A percentile compares a stretch with the other conserved stretches of the same genome.
These are phyloP conservation scores for Syngnathus floridae DNA, from an alignment of 2,113 vertebrate species.

Conservation along the genomic window DNA sequence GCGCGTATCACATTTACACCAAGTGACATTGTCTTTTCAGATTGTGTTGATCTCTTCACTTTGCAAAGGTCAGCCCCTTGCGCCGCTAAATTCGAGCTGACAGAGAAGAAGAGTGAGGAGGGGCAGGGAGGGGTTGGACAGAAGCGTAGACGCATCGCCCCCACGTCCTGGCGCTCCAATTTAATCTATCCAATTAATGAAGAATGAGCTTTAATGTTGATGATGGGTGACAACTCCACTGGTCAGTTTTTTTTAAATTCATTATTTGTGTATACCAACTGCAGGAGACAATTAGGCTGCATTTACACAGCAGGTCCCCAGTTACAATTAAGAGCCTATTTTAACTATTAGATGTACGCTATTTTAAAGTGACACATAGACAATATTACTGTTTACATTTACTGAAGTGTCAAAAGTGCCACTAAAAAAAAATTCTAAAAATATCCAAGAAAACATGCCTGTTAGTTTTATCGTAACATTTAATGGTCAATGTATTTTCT, in stretches of 20 bases:
- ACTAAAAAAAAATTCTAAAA: neutral
- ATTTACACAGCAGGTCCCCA: neutral
- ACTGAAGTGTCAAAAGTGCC: neutral
- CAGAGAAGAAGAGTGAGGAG: constrained; percentile 8
- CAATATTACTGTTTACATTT: neutral
- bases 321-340: neutral
- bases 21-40: constrained; percentile 13
- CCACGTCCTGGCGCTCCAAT: constrained; percentile 2
- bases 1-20: constrained; percentile 13
- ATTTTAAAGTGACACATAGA: neutral
- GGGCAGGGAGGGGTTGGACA: neutral
- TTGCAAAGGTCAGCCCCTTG: constrained; percentile 7
- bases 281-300: neutral
- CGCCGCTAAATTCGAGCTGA: constrained; percentile 8
- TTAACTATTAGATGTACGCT: neutral
- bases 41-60: constrained; percentile 15
- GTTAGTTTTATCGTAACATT: no score
- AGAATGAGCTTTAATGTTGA: constrained; percentile 10
- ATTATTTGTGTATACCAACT: neutral
- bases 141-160: neutral
- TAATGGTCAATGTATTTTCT: no score
- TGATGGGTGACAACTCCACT: neutral
- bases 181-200: constrained; percentile 11
- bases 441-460: no score
- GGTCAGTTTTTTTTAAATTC: neutral